These are phyloP conservation scores for Mus spretus DNA, from an alignment of 2,797 vertebrate species.

Conservation along the genomic window DNA sequence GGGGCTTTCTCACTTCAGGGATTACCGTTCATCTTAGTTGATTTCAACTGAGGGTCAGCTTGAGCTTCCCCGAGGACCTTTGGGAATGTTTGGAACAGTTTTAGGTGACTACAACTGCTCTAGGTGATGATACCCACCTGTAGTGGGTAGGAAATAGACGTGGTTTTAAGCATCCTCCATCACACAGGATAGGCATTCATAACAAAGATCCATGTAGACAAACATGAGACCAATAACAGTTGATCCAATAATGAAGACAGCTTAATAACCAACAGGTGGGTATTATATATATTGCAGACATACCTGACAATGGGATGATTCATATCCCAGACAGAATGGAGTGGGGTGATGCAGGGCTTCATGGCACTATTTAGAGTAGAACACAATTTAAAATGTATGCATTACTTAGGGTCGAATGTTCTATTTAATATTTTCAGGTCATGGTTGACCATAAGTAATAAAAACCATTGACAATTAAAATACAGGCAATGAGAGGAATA, in stretches of 20 bases:
- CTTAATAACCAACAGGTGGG: background rate
- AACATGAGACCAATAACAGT: background rate
- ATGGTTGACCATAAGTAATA: background rate
- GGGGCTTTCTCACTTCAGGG: background rate
- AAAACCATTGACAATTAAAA: background rate
- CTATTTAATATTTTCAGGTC: background rate
- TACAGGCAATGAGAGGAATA: background rate
- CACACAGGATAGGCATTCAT: background rate
- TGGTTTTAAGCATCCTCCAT: background rate
- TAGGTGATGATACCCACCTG: background rate
- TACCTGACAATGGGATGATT: background rate
- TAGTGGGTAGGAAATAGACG: background rate
- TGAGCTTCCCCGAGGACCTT: background rate
- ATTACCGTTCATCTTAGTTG: background rate
- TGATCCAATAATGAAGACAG: background rate
- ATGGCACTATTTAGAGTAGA: background rate
- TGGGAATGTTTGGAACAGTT: background rate
- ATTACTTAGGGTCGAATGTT: background rate
- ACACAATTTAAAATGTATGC: background rate
- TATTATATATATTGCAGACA: background rate
- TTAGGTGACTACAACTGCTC: background rate
- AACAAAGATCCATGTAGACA: background rate
- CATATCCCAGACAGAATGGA: background rate
- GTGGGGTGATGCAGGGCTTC: background rate
- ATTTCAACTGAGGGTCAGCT: background rate